phyloP scores from a whole-genome alignment of 1,140 invertebrate genomes.

The Bombus terrestris region DNA sequence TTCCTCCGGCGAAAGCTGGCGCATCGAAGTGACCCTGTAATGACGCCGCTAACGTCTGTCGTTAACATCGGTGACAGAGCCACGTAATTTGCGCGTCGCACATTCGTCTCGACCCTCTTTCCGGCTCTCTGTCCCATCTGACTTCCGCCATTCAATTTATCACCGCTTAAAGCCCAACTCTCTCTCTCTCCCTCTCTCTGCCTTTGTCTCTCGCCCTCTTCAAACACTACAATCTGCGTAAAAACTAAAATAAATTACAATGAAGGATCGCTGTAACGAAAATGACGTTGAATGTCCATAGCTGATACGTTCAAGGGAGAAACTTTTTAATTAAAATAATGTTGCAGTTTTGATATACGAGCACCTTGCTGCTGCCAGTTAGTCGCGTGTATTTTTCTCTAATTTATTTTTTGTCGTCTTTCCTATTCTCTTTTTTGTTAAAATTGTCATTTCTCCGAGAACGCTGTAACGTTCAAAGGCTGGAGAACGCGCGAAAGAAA shows the following conservation, averaged over 20 bases:
- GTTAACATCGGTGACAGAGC: constrained; percentile 40
- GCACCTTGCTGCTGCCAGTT: background rate
- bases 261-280: background rate
- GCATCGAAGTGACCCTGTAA: constrained; percentile 45
- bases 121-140: background rate
- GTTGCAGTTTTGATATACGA: background rate
- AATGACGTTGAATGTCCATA: background rate
- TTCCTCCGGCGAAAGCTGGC: background rate
- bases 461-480: constrained; percentile 28
- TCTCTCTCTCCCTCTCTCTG: background rate
- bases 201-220: background rate
- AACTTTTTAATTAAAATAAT: constrained; percentile 1
- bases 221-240: background rate
- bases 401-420: background rate
- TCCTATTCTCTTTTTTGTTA: background rate
- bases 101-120: constrained; percentile 16
- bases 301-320: background rate
- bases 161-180: background rate
- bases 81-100: constrained; percentile 39
- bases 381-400: background rate
- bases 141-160: constrained; percentile 27
- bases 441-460: background rate
- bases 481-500: constrained; percentile 29
- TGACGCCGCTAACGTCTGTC: constrained; percentile 38
- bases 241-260: constrained; percentile 4